A percentile compares a stretch with the other conserved stretches of the same genome.
These are phyloP conservation scores for Alca torda DNA, from an alignment of 2,797 vertebrate genomes.

Conservation along the genomic window DNA sequence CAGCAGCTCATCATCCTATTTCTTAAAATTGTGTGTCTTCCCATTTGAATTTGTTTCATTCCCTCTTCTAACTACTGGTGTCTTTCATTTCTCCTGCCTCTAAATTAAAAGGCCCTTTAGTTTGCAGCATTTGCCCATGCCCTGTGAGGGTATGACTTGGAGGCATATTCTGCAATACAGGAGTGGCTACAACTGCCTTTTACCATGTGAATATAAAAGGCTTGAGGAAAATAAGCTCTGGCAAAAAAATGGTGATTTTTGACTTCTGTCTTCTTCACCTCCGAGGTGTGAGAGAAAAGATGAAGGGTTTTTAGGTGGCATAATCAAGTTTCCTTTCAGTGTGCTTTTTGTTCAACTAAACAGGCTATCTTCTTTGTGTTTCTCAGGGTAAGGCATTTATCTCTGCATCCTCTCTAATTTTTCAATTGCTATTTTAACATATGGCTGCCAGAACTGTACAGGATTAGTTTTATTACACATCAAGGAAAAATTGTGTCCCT, in stretches of 20 bases:
- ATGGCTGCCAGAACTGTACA: neutral
- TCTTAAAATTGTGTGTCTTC: neutral
- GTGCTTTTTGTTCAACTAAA: neutral
- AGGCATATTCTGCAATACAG: neutral
- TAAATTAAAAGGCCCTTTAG: neutral
- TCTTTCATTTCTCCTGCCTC: neutral
- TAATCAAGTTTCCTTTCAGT: neutral
- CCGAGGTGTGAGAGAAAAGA: neutral
- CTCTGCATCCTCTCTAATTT: neutral
- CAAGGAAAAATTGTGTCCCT: neutral
- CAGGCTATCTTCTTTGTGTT: neutral
- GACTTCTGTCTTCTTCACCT: neutral
- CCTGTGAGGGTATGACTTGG: neutral
- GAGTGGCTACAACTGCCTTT: neutral
- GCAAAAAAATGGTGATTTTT: neutral
- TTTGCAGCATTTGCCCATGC: neutral
- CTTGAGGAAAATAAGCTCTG: neutral
- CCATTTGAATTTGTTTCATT: neutral
- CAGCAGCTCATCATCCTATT: neutral
- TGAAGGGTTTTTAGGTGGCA: neutral
- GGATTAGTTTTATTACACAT: neutral
- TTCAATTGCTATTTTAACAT: conserved; percentile 2
- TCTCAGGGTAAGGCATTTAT: neutral
- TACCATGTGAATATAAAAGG: neutral
- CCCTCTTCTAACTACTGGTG: neutral